A percentile compares a stretch with the other conserved stretches of the same genome.
These are phyloP conservation scores for Podilymbus podiceps DNA, from an alignment of 2,113 vertebrate genomes.

Conservation along the genomic window DNA sequence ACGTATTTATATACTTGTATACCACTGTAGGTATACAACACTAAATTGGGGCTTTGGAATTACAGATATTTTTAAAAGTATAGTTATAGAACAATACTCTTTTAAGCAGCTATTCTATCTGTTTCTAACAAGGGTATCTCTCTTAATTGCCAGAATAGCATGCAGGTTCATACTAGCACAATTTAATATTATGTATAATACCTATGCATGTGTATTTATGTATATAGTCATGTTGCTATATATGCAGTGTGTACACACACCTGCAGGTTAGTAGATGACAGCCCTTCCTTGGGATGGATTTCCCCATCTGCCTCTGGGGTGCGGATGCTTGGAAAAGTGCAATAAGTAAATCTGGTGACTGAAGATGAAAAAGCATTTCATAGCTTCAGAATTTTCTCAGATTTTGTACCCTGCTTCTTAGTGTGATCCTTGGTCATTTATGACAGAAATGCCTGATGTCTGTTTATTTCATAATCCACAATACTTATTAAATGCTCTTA, in stretches of 20 bases:
- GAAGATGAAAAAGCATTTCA: not conserved
- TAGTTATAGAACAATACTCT: not conserved
- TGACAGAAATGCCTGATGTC: not conserved
- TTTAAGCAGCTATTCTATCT: not conserved
- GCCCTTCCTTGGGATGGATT: not conserved
- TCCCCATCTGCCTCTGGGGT: not conserved
- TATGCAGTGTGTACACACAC: not conserved
- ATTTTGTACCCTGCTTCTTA: not conserved
- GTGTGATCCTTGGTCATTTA: not conserved
- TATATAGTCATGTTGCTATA: too few species aligned
- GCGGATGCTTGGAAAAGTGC: not conserved
- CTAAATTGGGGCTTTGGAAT: not conserved
- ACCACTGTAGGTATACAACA: not conserved
- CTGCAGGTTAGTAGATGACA: not conserved
- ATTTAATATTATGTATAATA: not conserved
- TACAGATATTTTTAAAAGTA: not conserved
- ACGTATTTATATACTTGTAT: not conserved
- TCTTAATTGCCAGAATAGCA: not conserved
- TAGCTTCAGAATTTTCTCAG: not conserved
- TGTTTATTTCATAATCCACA: not conserved
- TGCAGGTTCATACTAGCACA: not conserved
- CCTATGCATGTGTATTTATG: fast-evolving
- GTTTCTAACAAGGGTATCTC: not conserved
- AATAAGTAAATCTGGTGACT: not conserved
- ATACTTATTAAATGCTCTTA: not conserved